Evolutionary conservation across 2,113 vertebrate species (phyloP).

Genomic region (Coreoperca whiteheadi): DNA sequence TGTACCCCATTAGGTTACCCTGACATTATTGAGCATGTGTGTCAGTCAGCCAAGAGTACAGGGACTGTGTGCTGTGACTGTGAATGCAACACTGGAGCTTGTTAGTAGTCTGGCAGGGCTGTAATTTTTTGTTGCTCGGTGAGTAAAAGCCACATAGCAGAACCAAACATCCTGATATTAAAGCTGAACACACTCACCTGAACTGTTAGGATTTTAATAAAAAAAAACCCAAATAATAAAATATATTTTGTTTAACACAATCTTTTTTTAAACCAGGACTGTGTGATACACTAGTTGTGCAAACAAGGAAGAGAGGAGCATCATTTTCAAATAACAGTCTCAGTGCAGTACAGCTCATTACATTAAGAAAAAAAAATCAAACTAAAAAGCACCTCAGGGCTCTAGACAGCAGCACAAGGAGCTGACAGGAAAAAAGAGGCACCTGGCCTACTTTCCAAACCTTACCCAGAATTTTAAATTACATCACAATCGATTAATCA

Average conservation of each 20-base stretch:
- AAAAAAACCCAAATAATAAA: conserved; percentile 22
- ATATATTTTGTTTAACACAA: conserved; percentile 11
- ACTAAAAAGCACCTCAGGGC: conserved; percentile 37
- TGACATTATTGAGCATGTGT: too few relatives aligned
- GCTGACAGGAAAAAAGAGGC: conserved; percentile 8
- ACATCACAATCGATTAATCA: conserved; percentile 46
- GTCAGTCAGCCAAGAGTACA: conserved; percentile 5
- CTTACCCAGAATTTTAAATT: conserved; percentile 31
- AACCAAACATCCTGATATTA: neutral
- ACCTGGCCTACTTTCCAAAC: conserved; percentile 55
- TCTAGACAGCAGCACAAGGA: conserved; percentile 10
- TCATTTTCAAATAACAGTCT: conserved; percentile 33
- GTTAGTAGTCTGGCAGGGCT: conserved; percentile 34
- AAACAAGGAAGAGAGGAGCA: neutral
- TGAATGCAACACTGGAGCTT: conserved; percentile 37
- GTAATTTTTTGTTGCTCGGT: conserved; percentile 40
- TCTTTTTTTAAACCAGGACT: conserved; percentile 13
- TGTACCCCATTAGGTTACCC: too few relatives aligned
- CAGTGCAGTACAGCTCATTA: conserved; percentile 42
- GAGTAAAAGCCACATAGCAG: conserved; percentile 9
- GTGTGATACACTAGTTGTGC: conserved; percentile 22
- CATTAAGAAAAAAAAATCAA: neutral
- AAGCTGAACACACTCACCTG: conserved; percentile 24
- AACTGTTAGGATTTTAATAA: conserved; percentile 14
- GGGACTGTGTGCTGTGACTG: neutral